Base-by-base conservation (phyloP, 2,113 vertebrate genomes). In the Oryzias woworae region DNA sequence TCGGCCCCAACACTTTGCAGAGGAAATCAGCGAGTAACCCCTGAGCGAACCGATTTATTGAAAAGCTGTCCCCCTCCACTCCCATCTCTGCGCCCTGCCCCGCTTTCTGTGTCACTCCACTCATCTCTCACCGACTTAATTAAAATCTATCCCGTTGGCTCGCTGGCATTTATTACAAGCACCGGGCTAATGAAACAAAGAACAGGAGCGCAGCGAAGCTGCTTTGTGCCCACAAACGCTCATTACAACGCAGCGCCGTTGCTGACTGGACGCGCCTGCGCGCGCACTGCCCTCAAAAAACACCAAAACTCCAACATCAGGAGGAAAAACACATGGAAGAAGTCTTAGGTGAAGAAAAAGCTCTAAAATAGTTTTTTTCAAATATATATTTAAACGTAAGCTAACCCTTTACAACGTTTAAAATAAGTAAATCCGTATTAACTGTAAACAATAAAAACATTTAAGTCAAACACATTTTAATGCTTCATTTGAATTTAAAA, bases 41-140 rank as follows among this genome's bases (percentile, higher is more conserved):
- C 87, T 87, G 90, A 88, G 91, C 94, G 86, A 91, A 91, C 89
- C 92, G 90, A 91, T 90, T 91, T 90, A 91, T 91, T 90, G 89
- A 91, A 88, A 90, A 86, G 75, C 85, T 86, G 78, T 70, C 86
- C 82, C 77, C 78, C 79, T 68, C 78, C 78, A 73, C 75, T 63
- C 72, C 74, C 79, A 50, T 64, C 70, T 55, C 77, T 54, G 54
- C 56, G 45, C 74, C 77, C 71, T 17, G 53, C 62, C 74, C 81
- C 53, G 56, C 71, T 69, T 68, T 69, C 78, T 50, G 78, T 84
- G 81, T 85, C 87, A 85, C 87, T 87, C 84, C 88, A 82, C 87
- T 87, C 87, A 89, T 89, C 88, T 88, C 81, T 88, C 87, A 85
- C 82, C 47, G 77, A 85, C 88, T 89, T 91, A 89, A 91, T 91